Evolutionary conservation across 1,140 invertebrate species (phyloP).

Genomic region (Coboldia fuscipes): DNA sequence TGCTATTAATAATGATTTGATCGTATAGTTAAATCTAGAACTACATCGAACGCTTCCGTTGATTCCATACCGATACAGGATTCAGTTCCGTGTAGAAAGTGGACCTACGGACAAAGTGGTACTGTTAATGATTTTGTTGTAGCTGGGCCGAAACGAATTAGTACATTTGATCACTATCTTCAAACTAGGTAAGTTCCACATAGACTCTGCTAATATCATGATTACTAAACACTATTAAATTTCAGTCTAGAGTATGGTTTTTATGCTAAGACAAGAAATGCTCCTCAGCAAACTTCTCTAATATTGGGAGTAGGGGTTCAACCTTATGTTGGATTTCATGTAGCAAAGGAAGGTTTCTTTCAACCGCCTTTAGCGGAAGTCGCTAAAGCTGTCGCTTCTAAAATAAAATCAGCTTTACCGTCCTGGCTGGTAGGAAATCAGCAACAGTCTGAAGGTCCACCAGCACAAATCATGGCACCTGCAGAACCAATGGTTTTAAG

Average conservation of each 20-base stretch:
- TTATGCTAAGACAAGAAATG: slow-evolving; percentile 36
- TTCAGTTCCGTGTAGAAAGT: slow-evolving; percentile 48
- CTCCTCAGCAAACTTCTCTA: slow-evolving; percentile 52
- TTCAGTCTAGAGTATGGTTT: slow-evolving; percentile 13
- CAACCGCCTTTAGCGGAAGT: slow-evolving; percentile 59
- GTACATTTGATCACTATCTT: slow-evolving; percentile 69
- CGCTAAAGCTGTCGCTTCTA: slow-evolving; percentile 69
- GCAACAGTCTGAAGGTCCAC: slow-evolving; percentile 21
- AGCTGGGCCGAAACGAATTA: slow-evolving; percentile 49
- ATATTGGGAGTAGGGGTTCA: slow-evolving; percentile 59
- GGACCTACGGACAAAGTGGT: slow-evolving; percentile 52
- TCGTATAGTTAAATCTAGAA: slow-evolving; percentile 26
- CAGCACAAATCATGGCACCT: slow-evolving; percentile 25
- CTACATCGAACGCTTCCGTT: not conserved
- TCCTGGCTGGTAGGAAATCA: slow-evolving; percentile 37
- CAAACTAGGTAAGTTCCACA: slow-evolving; percentile 29
- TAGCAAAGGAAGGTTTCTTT: slow-evolving; percentile 64
- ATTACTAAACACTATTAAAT: not conserved
- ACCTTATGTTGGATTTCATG: slow-evolving; percentile 75
- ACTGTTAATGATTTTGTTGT: slow-evolving; percentile 52
- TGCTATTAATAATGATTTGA: slow-evolving; percentile 18
- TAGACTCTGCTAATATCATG: not conserved
- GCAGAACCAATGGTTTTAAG: slow-evolving; percentile 41
- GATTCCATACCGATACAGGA: slow-evolving; percentile 8
- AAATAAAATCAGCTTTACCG: slow-evolving; percentile 70